Conservation (phyloP, 2,113 vertebrate genomes). For the Hucho hucho region DNA sequence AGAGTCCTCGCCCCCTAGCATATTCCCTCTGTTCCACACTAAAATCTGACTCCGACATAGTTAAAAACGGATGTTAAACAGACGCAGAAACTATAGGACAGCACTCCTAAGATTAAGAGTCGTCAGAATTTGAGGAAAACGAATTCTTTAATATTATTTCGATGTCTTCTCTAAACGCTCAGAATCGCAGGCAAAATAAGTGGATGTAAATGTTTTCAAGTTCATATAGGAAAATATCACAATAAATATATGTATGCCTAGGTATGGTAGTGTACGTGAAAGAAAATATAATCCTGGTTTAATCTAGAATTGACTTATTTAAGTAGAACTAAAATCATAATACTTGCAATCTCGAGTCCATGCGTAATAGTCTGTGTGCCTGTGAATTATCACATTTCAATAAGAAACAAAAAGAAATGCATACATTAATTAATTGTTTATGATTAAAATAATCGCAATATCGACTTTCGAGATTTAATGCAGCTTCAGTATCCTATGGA, state of each 20-base stretch:
- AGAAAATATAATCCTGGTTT: not conserved
- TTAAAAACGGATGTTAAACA: constrained; percentile 63
- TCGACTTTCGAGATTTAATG: no score
- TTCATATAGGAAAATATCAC: not conserved
- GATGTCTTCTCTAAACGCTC: not conserved
- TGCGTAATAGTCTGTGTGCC: no score
- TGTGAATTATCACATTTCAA: no score
- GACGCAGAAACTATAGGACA: constrained; percentile 50
- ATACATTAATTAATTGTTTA: no score
- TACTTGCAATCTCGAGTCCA: no score
- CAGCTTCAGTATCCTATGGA: no score
- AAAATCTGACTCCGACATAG: constrained; percentile 42
- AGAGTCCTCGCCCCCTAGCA: constrained; percentile 51
- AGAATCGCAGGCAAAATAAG: not conserved
- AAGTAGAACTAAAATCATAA: not conserved
- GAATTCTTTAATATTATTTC: not conserved
- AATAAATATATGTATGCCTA: not conserved
- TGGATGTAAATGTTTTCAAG: not conserved
- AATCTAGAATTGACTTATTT: not conserved
- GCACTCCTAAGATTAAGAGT: constrained; percentile 17
- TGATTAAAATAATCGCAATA: no score
- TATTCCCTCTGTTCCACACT: constrained; percentile 33
- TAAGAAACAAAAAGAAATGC: no score
- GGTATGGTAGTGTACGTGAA: not conserved
- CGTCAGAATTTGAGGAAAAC: constrained; percentile 12